Conservation (phyloP, 1,140 invertebrate species). For the Lepidurus apus region DNA sequence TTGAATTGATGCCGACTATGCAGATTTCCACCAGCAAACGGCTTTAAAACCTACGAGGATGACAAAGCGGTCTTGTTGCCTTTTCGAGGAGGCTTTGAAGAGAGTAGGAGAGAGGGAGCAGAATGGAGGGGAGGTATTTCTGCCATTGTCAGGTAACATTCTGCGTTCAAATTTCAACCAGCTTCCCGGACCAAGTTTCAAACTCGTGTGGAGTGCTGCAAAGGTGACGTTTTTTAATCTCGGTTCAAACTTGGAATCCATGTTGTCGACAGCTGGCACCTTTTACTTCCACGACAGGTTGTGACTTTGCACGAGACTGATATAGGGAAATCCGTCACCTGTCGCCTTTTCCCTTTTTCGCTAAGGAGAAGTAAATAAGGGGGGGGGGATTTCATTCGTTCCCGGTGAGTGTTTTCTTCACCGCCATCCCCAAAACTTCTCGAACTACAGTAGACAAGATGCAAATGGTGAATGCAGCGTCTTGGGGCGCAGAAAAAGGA, state of each 20-base stretch:
- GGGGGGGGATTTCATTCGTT: not conserved
- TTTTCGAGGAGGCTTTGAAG: not conserved
- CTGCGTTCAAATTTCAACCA: not conserved
- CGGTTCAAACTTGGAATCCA: not conserved
- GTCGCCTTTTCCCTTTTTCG: not conserved
- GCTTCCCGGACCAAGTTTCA: not conserved
- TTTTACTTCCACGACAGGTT: not conserved
- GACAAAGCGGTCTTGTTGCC: not conserved
- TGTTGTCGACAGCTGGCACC: slow-evolving; percentile 6
- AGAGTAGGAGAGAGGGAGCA: too few species aligned
- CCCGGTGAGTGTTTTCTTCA: not conserved
- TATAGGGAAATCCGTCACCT: slow-evolving; percentile 6
- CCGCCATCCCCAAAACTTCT: not conserved
- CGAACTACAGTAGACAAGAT: not conserved
- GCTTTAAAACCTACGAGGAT: not conserved
- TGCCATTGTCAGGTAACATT: slow-evolving; percentile 21
- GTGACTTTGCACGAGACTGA: not conserved
- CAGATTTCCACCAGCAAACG: not conserved
- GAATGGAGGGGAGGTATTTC: not conserved
- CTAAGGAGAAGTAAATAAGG: too few species aligned
- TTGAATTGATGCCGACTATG: slow-evolving; percentile 6
- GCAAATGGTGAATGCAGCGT: not conserved
- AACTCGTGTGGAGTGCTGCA: not conserved
- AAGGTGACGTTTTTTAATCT: slow-evolving; percentile 16
- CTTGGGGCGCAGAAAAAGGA: not conserved